Evolutionary conservation across 2,888 invertebrate species (phyloP).

Genomic region (Eudasyphora cyanicolor): DNA sequence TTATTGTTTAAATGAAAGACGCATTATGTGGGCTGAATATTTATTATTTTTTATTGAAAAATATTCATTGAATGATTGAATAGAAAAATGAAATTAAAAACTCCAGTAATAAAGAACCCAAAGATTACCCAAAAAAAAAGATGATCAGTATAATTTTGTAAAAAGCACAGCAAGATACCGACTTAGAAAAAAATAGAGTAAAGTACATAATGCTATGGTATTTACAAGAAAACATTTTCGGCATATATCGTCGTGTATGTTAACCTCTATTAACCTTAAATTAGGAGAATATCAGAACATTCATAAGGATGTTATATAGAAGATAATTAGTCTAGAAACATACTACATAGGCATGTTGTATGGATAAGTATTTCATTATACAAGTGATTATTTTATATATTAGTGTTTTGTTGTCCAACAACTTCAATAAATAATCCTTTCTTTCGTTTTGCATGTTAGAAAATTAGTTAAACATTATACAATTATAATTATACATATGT

Average conservation of each 20-base stretch:
- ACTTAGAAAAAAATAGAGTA: background rate
- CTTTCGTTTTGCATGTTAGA: background rate
- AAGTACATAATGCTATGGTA: constrained; percentile 11
- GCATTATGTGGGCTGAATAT: background rate
- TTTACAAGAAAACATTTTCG: constrained; percentile 1
- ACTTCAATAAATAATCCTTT: constrained; percentile 18
- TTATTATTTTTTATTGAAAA: constrained; percentile 13
- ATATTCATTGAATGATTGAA: background rate
- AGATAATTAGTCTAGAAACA: constrained; percentile 1
- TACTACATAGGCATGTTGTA: background rate
- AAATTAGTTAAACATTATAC: background rate
- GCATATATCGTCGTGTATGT: background rate
- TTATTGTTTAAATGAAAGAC: background rate
- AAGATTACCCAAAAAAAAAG: constrained; percentile 12
- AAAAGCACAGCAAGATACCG: constrained; percentile 29
- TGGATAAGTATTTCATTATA: background rate
- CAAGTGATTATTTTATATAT: constrained; percentile 10
- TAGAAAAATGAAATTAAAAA: background rate
- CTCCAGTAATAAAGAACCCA: constrained; percentile 1
- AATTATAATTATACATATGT: constrained; percentile 20
- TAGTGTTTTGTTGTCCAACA: background rate
- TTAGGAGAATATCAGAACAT: background rate
- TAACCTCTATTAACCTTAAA: constrained; percentile 1
- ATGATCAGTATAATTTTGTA: constrained; percentile 22
- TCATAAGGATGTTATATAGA: background rate